Base-by-base conservation (phyloP, 2,888 invertebrate genomes). In the Tethea ocularis region DNA sequence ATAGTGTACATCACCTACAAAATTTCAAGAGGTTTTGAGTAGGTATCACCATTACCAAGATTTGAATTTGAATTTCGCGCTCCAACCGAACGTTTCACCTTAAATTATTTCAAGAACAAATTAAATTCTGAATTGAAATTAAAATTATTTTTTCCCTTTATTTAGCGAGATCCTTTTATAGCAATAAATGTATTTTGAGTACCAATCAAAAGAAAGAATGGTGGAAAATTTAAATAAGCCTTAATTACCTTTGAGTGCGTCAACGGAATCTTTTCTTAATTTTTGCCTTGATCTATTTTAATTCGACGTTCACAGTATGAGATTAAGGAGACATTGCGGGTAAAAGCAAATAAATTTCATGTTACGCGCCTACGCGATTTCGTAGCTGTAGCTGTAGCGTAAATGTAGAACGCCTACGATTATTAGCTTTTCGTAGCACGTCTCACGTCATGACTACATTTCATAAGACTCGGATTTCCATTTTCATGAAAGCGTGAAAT, bases 371-470 rank as follows among this genome's bases (percentile, higher is more conserved):
- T 64, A 67, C 65, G 57, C 38, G 22, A 22, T n/a, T 59, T 63
- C 61, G 69, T 71, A 71, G 63, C 59, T 2, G 46, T 15, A 33
- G 4, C 53, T 29, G 11, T 41, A 26, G 58, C 58, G 46, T 52
- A 24, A 52, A 62, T 62, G 64, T 67, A 69, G 64, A n/a, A 57
- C 24, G 20, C 58, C 66, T 69, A 68, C 64, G 68, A 36, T 58
- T 53, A 58, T 57, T 61, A 59, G 38, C 57, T 57, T 20, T 60
- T 57, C 61, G 63, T 64, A 66, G 63, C 60, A 51, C 38, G 23
- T 51, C 57, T 6, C 56, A 51, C 23, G 52, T 11, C 36, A n/a
- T 26, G 36, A 58, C 10, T 52, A n/a, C 23, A 26, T 20, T 59
- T 51, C 54, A 59, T 57, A 20, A 46, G 55, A 29, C 52, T 20